Evolutionary conservation across 1,140 invertebrate genomes (phyloP), one percentile per base, ranked within the genome.

Genomic region (Adelges cooleyi): DNA sequence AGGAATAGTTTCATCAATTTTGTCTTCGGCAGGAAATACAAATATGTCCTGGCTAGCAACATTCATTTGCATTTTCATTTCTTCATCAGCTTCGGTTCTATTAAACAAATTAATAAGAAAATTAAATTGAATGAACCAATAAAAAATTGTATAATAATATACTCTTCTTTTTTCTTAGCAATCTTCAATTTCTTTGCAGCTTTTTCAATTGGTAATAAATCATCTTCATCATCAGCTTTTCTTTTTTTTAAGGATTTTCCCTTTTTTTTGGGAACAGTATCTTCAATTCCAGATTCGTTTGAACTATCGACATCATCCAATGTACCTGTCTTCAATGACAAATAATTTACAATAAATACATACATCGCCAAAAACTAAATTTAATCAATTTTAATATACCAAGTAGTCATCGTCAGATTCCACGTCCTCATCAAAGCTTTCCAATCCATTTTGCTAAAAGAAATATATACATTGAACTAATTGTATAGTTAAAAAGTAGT

Each of bases 151-250:
- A 9, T 68, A 46, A 66, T 54, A 9, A 70, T 70, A 75, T 74
- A 77, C 74, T 82, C 79, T 68, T 86, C 82, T 71, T 81, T 73
- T 66, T 81, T 80, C 73, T 87, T 78, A 72, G 88, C 84, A 70
- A 85, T 86, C 71, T 84, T 84, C 2, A 95, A 75, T 74, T 86
- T 90, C 67, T 86, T 86, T 65, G 88, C 86, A 67, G 84, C 81
- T 74, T 86, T 90, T 77, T 95, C 92, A 74, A 95, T 90, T 1
- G 91, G 90, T 29, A 92, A 74, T 73, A 89, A 73, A 72, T 86
- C 84, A 71, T 83, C 80, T 65, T 84, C 80, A 67, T 80, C 76
- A 29, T 79, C 73, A 36, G 77, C 75, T 44, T 76, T 71, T 82
- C 72, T 85, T 82, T 67, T 79, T 76, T 68, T 81, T 80, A 17